Conservation (phyloP, 2,113 vertebrate species). For the Mellivora capensis region DNA sequence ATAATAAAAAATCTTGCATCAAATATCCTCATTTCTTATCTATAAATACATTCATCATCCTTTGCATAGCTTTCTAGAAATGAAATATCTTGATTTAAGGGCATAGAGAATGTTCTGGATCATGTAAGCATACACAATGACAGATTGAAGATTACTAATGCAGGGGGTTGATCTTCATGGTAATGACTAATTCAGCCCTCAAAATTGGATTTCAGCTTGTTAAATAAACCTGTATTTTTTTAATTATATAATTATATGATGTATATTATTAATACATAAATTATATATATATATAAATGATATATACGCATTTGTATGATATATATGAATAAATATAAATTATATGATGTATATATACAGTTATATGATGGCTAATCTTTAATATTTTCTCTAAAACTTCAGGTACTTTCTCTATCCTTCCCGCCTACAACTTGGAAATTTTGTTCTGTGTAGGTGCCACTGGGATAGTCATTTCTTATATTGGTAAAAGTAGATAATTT, state of each 20-base stretch:
- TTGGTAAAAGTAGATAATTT: neutral
- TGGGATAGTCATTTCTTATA: neutral
- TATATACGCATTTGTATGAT: too few relatives aligned
- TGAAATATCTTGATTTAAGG: neutral
- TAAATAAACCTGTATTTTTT: neutral
- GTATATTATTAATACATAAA: too few relatives aligned
- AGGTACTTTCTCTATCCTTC: neutral
- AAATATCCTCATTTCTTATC: neutral
- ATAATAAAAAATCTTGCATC: neutral
- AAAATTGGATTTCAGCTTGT: neutral
- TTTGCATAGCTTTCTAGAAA: neutral
- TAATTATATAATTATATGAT: neutral
- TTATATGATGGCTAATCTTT: neutral
- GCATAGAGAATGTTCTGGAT: neutral
- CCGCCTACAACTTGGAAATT: neutral
- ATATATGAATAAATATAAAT: too few relatives aligned
- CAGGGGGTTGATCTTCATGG: neutral
- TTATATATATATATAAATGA: too few relatives aligned
- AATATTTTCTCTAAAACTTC: neutral
- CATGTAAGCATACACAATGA: neutral
- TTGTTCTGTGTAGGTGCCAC: neutral
- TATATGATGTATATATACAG: neutral
- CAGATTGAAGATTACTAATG: neutral
- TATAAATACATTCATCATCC: neutral
- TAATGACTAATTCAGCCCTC: neutral